Evolutionary conservation across 1,140 invertebrate species (phyloP), one percentile per base, ranked within the genome.

Genomic region (Mactra quadrangularis): DNA sequence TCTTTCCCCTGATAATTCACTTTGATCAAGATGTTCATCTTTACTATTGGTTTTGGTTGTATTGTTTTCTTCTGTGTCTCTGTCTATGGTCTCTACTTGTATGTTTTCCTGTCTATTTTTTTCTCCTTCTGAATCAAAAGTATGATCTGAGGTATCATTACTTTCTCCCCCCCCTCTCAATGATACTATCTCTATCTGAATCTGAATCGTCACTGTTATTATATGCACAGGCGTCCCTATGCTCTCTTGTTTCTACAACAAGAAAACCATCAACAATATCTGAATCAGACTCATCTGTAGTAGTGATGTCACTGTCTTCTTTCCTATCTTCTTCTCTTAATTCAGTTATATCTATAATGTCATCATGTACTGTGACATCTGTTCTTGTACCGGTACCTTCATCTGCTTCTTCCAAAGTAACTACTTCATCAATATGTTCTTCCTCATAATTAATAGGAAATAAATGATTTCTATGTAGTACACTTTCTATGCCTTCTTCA

Each of bases 401-500:
- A 6, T 7, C 27, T 33, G 11, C 55, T 22, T 22, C 55, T 57
- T n/a, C n/a, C n/a, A n/a, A n/a, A n/a, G n/a, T n/a, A n/a, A n/a
- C n/a, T n/a, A 22, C 22, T 11, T 57, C 22, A 7, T 57, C 55
- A 19, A 9, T 57, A 7, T 27, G 9, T 31, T 62, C 59, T 9
- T 31, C 59, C 11, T 35, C 25, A 17, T 9, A 29, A 4, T 62
- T 7, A 15, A 68, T 27, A 29, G 38, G 64, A 13, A 41, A 47
- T 47, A 41, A 29, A 68, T 68, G 64, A 25, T 68, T 68, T 25
- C 64, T 38, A 27, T 68, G 64, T 41, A 68, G 22, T 15, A 33
- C 41, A 3, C 29, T 38, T 25, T 68, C 64, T 22, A 22, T 35
- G 25, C 59, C 59, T 31, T 4, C n/a, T 27, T 9, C n/a, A n/a